Base-by-base conservation (phyloP, 1,140 invertebrate species). In the Zaprionus nigranus region DNA sequence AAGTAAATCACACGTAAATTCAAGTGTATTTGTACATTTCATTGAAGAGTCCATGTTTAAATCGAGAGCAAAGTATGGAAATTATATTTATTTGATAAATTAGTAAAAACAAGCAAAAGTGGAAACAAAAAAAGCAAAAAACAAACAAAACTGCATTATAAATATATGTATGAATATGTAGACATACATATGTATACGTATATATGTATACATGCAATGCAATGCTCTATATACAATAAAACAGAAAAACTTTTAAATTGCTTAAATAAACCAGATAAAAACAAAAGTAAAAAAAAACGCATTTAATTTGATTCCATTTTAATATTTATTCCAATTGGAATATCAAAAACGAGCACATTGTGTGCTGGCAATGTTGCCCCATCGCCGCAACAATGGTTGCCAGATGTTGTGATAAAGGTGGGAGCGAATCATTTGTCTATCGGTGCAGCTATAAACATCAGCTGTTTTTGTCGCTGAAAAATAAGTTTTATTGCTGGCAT, bases 11-110 rank as follows among this genome's bases (percentile, higher is more conserved):
- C 38, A 58, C 43, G 30, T 36, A 38, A 60, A 49, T 38, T 51
- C 43, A 62, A 70, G 59, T 73, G 76, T 86, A 79, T 82, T 86
- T 86, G 82, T 86, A 86, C 79, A 86, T 86, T 72, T 79, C 67
- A 79, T 86, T 84, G 20, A 84, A 61, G 58, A 69, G 82, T 85
- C 82, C 78, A 84, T 80, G 74, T 78, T 84, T 67, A 79, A 70
- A 61, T 76, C 59, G 58, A 64, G 58, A 64, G 58, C 49, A 82
- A 72, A 74, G 67, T 67, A 69, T 75, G 82, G 67, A 86, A 75
- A 79, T 85, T 78, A 81, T 85, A 85, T 86, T 81, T 79, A 85
- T 85, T 86, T 85, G 59, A 74, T 87, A 82, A 79, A 76, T 79
- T 82, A 86, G 75, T 86, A 68, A 82, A 85, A 75, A 56, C 36